Conservation (phyloP, 2,888 invertebrate species). For the Cataglyphis albicans region DNA sequence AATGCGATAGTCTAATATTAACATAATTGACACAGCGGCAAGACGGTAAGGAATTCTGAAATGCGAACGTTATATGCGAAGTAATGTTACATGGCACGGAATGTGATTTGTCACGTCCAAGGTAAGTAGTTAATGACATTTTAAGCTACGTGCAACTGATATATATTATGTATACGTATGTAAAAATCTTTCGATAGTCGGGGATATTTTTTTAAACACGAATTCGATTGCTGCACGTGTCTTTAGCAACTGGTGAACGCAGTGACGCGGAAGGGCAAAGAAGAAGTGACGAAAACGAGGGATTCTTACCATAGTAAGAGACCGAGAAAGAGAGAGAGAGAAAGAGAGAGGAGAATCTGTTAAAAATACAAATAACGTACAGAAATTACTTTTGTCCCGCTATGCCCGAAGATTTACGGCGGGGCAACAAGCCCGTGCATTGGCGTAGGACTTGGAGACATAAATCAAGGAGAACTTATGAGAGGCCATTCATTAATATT, state of each 20-base stretch:
- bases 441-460: constrained; percentile 83
- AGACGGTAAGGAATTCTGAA: neutral
- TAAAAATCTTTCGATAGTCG: constrained; percentile 10
- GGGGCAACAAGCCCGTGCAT: constrained; percentile 83
- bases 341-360: constrained; percentile 64
- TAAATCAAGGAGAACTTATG: constrained; percentile 83
- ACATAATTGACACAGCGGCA: neutral
- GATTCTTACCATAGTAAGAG: constrained; percentile 55
- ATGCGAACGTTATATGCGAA: constrained; percentile 17
- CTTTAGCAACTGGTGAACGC: constrained; percentile 48
- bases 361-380: constrained; percentile 85
- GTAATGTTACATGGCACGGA: constrained; percentile 2
- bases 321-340: neutral
- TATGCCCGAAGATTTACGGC: constrained; percentile 84
- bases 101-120: constrained; percentile 24
- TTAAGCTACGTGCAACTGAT: neutral
- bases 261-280: constrained; percentile 5
- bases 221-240: constrained; percentile 33
- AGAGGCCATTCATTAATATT: constrained; percentile 85
- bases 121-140: constrained; percentile 11
- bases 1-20: neutral
- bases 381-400: constrained; percentile 85
- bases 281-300: constrained; percentile 65
- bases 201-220: constrained; percentile 6
- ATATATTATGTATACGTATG: neutral